Conservation (phyloP, 2,113 vertebrate species). For the Ammospiza caudacuta region DNA sequence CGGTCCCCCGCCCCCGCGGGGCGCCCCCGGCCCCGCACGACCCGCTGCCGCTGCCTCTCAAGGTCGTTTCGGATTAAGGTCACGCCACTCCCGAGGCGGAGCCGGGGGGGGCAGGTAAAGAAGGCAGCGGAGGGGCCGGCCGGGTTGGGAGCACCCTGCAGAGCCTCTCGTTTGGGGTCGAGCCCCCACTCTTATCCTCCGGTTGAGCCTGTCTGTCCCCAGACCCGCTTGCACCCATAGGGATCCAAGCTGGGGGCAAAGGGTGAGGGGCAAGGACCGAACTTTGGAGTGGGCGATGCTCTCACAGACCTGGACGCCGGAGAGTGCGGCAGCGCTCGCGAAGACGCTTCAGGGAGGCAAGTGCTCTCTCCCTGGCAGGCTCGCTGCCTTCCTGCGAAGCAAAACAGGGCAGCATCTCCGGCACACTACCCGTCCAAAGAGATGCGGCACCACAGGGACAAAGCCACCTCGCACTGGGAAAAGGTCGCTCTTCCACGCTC, state of each 20-base stretch:
- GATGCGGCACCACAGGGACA: not conserved
- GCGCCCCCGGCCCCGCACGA: not conserved
- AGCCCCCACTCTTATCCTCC: not conserved
- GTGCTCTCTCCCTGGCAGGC: too few relatives aligned
- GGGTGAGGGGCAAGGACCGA: not conserved
- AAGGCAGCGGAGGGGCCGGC: not conserved
- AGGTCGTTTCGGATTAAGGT: slow-evolving; percentile 53
- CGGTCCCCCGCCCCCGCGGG: not conserved
- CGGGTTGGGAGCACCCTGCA: not conserved
- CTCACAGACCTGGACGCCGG: not conserved
- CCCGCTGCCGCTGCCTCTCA: not conserved
- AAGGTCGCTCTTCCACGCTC: not conserved
- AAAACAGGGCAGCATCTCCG: not conserved
- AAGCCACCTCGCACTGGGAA: not conserved
- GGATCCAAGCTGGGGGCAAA: not conserved
- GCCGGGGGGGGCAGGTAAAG: not conserved
- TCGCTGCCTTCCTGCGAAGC: not conserved
- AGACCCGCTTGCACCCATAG: accelerated
- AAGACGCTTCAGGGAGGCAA: not conserved
- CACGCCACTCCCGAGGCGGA: not conserved
- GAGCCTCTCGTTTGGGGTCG: not conserved
- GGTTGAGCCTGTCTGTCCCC: not conserved
- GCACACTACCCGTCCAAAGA: not conserved
- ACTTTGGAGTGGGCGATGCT: not conserved
- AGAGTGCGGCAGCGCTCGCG: accelerated